These are phyloP conservation scores for Pterocles orientalis DNA, from an alignment of 2,113 vertebrate genomes.

Conservation along the genomic window DNA sequence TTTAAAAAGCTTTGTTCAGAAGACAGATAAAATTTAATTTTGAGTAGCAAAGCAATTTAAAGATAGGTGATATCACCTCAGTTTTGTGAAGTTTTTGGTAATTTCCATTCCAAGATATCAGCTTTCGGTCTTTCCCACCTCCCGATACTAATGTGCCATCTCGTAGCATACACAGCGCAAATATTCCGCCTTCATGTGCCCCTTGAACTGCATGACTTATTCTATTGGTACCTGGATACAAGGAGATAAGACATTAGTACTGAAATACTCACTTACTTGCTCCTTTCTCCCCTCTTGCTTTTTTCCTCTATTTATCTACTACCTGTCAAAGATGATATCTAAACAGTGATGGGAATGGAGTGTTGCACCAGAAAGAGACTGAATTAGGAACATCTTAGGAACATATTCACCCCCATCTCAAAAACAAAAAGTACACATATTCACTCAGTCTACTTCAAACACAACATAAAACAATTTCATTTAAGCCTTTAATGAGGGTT, in stretches of 20 bases:
- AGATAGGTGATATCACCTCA: constrained; percentile 79
- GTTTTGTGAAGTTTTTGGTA: constrained; percentile 90
- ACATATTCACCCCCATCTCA: background rate
- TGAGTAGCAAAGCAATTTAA: background rate
- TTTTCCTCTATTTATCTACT: background rate
- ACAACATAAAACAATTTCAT: background rate
- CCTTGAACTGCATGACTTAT: constrained; percentile 92
- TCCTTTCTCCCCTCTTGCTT: background rate
- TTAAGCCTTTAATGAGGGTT: background rate
- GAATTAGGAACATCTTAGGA: background rate
- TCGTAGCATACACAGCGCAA: constrained; percentile 94
- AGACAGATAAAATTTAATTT: background rate
- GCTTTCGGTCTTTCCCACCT: constrained; percentile 92
- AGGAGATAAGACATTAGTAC: background rate
- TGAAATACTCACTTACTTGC: background rate
- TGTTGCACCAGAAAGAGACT: background rate
- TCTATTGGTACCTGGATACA: constrained; percentile 88
- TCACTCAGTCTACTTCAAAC: background rate
- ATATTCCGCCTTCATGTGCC: constrained; percentile 95
- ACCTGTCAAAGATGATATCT: background rate
- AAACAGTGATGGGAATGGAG: background rate
- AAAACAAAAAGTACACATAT: background rate
- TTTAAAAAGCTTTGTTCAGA: background rate
- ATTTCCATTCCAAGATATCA: constrained; percentile 92
- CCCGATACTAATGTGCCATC: constrained; percentile 93